Evolutionary conservation across 2,888 invertebrate genomes (phyloP), one percentile per base, ranked within the genome.

Genomic region (Leucoma salicis): DNA sequence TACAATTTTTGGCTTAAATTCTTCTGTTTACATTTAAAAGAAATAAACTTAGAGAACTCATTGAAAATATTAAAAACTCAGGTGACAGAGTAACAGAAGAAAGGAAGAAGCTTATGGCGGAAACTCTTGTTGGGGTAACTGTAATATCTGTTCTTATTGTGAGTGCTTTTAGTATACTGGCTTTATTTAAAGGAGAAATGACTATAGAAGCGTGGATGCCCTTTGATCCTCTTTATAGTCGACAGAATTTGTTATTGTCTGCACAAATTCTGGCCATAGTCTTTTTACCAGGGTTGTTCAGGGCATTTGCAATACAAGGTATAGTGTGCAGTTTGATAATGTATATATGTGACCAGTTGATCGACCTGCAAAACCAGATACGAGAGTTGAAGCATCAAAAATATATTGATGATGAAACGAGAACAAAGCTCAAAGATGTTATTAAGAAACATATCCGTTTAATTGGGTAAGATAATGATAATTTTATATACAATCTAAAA

Each of bases 341-440:
- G 68, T 87, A 86, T 43, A 40, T 87, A 25, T 80, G 83, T 37
- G 84, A 86, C 33, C 86, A 87, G 43, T 42, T 86, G n/a, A 46
- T 66, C 2, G 67, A 74, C 12, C 41, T 87, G 27, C 83, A 85
- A 41, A 27, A 45, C 0, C 60, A 64, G 14, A 54, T 86, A 12
- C 69, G 55, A 27, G 37, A 31, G 12, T 58, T 86, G 36, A 49
- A 66, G 5, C 77, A 72, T 60, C 46, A 53, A 2, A 39, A 60
- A 15, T 63, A 53, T 2, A 63, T 47, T 15, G 78, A 78, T 5
- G 31, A 12, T 1, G 25, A 38, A 5, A 57, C 66, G 31, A 74
- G 73, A 39, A 42, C 46, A 1, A 70, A 72, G 12, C 66, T 86
- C 14, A 80, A 66, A 39, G 51, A 60, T 1, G 74, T 81, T 14